Percentiles rank a stretch among this genome's conserved stretches.
phyloP scores from a whole-genome alignment of 2,113 vertebrate genomes.

The Marcusenius ussheri region DNA sequence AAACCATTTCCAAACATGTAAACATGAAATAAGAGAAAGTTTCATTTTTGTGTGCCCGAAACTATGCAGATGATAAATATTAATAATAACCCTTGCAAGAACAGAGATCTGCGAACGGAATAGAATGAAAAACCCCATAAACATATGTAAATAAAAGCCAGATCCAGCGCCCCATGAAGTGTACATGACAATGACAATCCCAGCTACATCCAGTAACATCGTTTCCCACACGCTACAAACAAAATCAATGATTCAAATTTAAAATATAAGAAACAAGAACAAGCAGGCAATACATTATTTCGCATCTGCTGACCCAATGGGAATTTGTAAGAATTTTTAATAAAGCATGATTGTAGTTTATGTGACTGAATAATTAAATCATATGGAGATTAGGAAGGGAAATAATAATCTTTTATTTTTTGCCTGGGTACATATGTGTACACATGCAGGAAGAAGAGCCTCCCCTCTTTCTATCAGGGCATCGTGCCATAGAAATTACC shows the following conservation, averaged over 20 bases:
- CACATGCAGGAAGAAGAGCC: conserved; percentile 30
- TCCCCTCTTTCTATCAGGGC: conserved; percentile 35
- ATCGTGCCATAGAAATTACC: conserved; percentile 60
- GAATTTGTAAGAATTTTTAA: conserved; percentile 99
- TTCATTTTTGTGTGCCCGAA: not conserved
- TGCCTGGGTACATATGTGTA: conserved; percentile 12
- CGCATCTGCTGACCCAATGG: conserved; percentile 84
- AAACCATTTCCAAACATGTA: not conserved
- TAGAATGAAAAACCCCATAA: conserved; percentile 59
- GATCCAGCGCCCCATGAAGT: conserved; percentile 65
- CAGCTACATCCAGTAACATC: conserved; percentile 68
- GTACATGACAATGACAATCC: conserved; percentile 56
- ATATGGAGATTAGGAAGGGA: conserved; percentile 72
- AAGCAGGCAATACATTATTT: conserved; percentile 97
- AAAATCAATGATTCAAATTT: conserved; percentile 99
- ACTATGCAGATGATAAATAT: not conserved
- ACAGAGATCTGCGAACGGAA: conserved; percentile 25
- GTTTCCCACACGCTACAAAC: conserved; percentile 81
- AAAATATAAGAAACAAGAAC: conserved; percentile 68
- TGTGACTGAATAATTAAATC: conserved; percentile 98
- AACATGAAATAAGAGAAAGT: not conserved
- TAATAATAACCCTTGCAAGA: conserved; percentile 35
- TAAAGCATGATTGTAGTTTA: conserved; percentile 99
- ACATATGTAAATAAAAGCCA: conserved; percentile 81
- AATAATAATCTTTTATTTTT: conserved; percentile 29